Evolutionary conservation across 53 echinoderm and acorn worm genomes (phyloP).

Genomic region (Luidia sarsii): DNA sequence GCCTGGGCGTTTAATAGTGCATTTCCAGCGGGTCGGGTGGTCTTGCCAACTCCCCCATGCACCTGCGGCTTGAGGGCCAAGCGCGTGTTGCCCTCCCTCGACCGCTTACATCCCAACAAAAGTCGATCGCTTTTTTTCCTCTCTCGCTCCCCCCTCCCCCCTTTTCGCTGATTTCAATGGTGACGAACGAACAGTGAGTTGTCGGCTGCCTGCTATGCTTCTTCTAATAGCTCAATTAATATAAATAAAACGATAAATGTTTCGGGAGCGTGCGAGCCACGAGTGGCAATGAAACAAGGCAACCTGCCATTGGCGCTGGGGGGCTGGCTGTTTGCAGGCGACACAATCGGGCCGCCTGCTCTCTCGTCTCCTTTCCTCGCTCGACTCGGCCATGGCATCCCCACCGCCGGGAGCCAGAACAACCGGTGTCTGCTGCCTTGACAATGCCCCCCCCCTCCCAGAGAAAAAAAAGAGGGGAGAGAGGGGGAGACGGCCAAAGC

Average conservation of each 20-base stretch:
- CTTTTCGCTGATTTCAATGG: slow-evolving; percentile 81
- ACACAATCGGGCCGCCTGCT: slow-evolving; percentile 59
- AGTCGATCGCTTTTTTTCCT: slow-evolving; percentile 91
- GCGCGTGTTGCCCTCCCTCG: slow-evolving; percentile 73
- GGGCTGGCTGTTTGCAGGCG: slow-evolving; percentile 56
- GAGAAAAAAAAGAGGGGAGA: too few relatives aligned
- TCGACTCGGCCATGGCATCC: slow-evolving; percentile 52
- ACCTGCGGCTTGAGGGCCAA: slow-evolving; percentile 79
- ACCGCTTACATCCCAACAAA: slow-evolving; percentile 88
- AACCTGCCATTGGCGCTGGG: slow-evolving; percentile 57
- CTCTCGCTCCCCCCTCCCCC: too few relatives aligned
- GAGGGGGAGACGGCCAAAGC: slow-evolving; percentile 55
- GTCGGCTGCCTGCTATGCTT: slow-evolving; percentile 82
- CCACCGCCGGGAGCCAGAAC: slow-evolving; percentile 63
- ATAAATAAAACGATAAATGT: slow-evolving; percentile 99
- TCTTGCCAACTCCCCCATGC: slow-evolving; percentile 76
- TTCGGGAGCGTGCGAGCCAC: slow-evolving; percentile 68
- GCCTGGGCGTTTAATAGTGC: slow-evolving; percentile 78
- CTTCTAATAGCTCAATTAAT: slow-evolving; percentile 99
- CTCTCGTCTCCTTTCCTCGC: slow-evolving; percentile 31
- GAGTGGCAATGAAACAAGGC: slow-evolving; percentile 55
- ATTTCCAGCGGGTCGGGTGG: slow-evolving; percentile 71
- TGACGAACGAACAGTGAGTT: slow-evolving; percentile 89
- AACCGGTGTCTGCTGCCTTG: slow-evolving; percentile 61
- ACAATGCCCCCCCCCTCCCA: slow-evolving; percentile 57